Evolutionary conservation across 2,113 vertebrate genomes (phyloP).

Genomic region (Lutjanus erythropterus): DNA sequence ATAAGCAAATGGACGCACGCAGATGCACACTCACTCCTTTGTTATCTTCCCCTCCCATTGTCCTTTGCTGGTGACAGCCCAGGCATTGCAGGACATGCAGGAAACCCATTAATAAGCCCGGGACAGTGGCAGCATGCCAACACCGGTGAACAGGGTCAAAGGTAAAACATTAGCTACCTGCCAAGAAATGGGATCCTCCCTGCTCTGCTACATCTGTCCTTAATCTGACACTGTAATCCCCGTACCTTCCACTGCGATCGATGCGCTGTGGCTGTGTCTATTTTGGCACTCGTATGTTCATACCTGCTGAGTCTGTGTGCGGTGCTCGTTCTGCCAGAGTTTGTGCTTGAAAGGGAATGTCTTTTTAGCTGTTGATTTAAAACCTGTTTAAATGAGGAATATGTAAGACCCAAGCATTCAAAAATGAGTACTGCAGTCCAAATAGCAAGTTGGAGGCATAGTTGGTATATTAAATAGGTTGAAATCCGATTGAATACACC

Average conservation of each 20-base stretch:
- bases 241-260: neutral
- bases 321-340: neutral
- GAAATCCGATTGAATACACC: too few relatives aligned
- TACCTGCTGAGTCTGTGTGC: neutral
- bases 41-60: conserved; percentile 14
- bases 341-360: neutral
- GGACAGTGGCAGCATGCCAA: conserved; percentile 43
- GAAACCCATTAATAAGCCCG: conserved; percentile 72
- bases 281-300: neutral
- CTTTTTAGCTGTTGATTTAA: neutral
- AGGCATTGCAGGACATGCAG: conserved; percentile 60
- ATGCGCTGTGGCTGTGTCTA: conserved; percentile 6
- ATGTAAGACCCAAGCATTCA: too few relatives aligned
- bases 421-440: too few relatives aligned
- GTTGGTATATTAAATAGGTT: too few relatives aligned
- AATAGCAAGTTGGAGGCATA: too few relatives aligned
- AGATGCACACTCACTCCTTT: conserved; percentile 22
- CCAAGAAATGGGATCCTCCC: conserved; percentile 39
- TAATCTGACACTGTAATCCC: conserved; percentile 49
- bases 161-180: conserved; percentile 60
- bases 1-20: conserved; percentile 18
- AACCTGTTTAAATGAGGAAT: neutral
- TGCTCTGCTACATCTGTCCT: conserved; percentile 41
- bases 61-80: conserved; percentile 57
- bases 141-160: conserved; percentile 51